These are phyloP conservation scores for Apamea crenata DNA, from an alignment of 2,888 invertebrate genomes.

Conservation along the genomic window DNA sequence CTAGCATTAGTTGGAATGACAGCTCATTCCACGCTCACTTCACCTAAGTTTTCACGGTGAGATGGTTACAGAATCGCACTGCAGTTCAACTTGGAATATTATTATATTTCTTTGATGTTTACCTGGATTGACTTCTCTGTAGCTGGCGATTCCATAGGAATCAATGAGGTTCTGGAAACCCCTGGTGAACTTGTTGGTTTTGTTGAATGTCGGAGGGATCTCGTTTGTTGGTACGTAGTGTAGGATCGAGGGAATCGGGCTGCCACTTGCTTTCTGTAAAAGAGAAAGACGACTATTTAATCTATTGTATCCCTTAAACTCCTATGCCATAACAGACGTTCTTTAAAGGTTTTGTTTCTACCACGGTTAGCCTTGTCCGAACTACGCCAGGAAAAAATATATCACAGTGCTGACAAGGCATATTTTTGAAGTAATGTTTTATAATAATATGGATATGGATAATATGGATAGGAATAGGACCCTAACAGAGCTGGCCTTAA, in stretches of 20 bases:
- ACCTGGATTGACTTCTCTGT: constrained; percentile 97
- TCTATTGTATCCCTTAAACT: neutral
- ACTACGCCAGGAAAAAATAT: no score
- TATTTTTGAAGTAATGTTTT: neutral
- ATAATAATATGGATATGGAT: no score
- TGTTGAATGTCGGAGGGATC: constrained; percentile 95
- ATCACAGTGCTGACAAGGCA: neutral
- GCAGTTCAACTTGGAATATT: neutral
- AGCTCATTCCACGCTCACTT: no score
- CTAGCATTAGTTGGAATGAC: no score
- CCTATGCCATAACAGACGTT: neutral
- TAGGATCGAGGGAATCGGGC: constrained; percentile 95
- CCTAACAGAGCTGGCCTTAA: neutral
- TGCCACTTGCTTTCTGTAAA: constrained; percentile 92
- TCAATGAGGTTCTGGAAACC: constrained; percentile 97
- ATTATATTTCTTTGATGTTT: constrained; percentile 33
- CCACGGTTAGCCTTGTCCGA: no score
- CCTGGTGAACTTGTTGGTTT: constrained; percentile 95
- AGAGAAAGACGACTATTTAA: neutral
- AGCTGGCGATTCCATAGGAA: constrained; percentile 96
- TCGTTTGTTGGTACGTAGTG: constrained; percentile 94
- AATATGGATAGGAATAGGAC: no score
- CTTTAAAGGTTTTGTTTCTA: neutral
- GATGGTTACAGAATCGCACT: no score
- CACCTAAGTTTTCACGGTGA: no score